Evolutionary conservation across 2,888 invertebrate species (phyloP).

Genomic region (Agapostemon virescens): DNA sequence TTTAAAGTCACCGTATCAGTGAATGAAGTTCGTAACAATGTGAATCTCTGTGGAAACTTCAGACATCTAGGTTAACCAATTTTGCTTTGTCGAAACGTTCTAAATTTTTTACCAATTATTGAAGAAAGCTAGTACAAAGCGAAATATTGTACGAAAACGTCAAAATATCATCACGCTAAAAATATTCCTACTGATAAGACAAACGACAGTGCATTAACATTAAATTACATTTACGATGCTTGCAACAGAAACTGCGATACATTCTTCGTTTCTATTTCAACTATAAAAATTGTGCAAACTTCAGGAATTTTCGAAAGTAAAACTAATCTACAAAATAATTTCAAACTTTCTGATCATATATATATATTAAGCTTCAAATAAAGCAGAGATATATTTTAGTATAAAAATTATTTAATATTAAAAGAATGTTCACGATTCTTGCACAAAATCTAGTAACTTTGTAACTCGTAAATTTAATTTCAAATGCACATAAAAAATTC

Average conservation of each 20-base stretch:
- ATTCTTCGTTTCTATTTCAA: not conserved
- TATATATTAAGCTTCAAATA: not conserved
- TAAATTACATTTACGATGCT: not conserved
- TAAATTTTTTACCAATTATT: not conserved
- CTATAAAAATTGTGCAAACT: not conserved
- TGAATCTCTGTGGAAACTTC: constrained; percentile 14
- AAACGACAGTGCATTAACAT: not conserved
- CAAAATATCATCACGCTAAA: not conserved
- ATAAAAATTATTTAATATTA: too few relatives aligned
- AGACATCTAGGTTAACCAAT: constrained; percentile 7
- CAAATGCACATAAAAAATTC: not conserved
- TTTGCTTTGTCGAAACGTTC: constrained; percentile 6
- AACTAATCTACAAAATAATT: not conserved
- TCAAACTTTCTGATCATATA: not conserved
- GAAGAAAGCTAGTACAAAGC: not conserved
- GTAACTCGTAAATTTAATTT: not conserved
- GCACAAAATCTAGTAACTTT: not conserved
- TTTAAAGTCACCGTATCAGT: not conserved
- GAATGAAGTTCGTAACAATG: not conserved
- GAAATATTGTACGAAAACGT: not conserved
- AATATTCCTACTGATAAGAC: not conserved
- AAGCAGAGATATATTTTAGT: not conserved
- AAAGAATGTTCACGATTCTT: not conserved
- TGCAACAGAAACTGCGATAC: not conserved
- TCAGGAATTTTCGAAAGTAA: not conserved